Percentiles rank a stretch among this genome's conserved stretches.
phyloP scores from a whole-genome alignment of 2,113 vertebrate species.

The Dasyornis broadbenti region DNA sequence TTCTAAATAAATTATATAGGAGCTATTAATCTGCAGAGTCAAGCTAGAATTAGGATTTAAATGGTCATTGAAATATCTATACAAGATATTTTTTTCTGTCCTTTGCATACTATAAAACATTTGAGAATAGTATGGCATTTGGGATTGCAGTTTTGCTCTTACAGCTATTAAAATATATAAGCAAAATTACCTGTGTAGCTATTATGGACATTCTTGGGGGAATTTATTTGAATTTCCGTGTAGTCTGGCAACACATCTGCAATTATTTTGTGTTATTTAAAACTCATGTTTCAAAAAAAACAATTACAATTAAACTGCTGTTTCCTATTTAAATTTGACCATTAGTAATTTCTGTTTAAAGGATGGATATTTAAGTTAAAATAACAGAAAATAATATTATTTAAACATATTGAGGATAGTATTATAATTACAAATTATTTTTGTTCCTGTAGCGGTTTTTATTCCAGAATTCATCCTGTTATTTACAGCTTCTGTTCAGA shows the following conservation, averaged over 20 bases:
- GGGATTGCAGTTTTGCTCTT: not conserved
- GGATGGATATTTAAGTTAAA: not conserved
- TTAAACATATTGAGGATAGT: not conserved
- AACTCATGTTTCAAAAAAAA: not conserved
- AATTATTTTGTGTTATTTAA: conserved; percentile 1
- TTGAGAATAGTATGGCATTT: not conserved
- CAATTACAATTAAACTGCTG: not conserved
- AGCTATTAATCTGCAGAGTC: not conserved
- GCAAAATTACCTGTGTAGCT: not conserved
- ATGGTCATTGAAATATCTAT: not conserved
- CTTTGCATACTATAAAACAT: not conserved
- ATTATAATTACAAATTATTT: not conserved
- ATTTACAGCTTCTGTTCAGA: not conserved
- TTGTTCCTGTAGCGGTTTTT: not conserved
- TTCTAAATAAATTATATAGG: not conserved
- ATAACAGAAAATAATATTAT: not conserved
- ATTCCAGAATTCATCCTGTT: not conserved
- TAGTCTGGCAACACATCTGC: not conserved
- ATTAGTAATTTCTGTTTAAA: not conserved
- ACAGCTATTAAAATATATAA: not conserved
- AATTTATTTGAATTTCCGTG: not conserved
- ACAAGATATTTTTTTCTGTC: not conserved
- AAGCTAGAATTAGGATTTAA: not conserved
- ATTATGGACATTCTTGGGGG: not conserved
- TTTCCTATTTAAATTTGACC: not conserved